Base-by-base conservation (phyloP, 2,113 vertebrate genomes). In the Perca flavescens region DNA sequence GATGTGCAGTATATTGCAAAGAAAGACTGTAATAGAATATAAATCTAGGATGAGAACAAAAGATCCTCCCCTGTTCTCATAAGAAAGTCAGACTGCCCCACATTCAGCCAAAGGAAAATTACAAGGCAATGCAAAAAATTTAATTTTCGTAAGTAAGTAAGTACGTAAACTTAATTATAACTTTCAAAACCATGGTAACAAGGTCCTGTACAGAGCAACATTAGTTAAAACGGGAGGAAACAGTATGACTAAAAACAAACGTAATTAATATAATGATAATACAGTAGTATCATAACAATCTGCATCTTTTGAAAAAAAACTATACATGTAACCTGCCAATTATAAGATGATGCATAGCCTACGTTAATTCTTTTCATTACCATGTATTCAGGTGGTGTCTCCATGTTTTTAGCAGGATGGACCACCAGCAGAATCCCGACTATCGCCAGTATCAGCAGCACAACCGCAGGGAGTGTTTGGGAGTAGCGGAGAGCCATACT, bases 361-460 rank as follows among this genome's bases (percentile, higher is more conserved):
- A 43, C 0, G n/a, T 12, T 7, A 16, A 19, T 25, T 10, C 0
- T 28, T 43, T 28, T 11, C 12, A 47, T 96, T 95, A 98, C 97
- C 97, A 96, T 97, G 88, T 95, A 89, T 12, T 88, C 77, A 2
- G 96, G 91, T 14, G 93, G 86, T 9, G 91, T 91, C 78, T 66
- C 85, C 72, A 92, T 15, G 63, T 97, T 92, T 60, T 86, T 91
- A 31, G 90, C 86, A 19, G 94, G 93, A n/a, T 97, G 79, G 53
- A 94, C 91, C 13, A 97, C 82, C 74, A 98, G 94, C 46, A 97
- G 85, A 72, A 97, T 95, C 34, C 96, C 96, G 1, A 90, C 70
- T 1, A 96, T n/a, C n/a, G 95, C 95, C 60, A 94, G 78, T 2
- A 92, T 36, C 47, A 96, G 88, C 68, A 97, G 89, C 9, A 91